These are phyloP conservation scores for Caenorhabditis drosophilae DNA, from an alignment of 2,888 invertebrate genomes.

Conservation along the genomic window DNA sequence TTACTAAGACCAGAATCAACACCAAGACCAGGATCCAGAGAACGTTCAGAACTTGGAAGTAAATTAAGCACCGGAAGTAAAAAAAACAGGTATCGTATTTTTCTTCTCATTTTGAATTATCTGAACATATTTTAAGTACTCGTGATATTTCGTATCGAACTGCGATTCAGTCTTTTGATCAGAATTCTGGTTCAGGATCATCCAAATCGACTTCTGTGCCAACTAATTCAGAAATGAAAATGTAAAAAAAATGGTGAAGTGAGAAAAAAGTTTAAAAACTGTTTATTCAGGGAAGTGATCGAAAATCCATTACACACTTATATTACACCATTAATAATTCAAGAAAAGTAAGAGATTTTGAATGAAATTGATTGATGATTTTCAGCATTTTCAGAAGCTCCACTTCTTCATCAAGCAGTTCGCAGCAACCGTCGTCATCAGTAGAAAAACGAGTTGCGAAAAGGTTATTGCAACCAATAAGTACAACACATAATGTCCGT, in stretches of 20 bases:
- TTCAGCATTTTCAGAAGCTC: constrained; percentile 21
- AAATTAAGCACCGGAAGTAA: constrained; percentile 32
- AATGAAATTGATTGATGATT: not conserved
- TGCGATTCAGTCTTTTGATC: constrained; percentile 35
- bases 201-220: constrained; percentile 31
- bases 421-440: constrained; percentile 32
- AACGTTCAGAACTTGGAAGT: constrained; percentile 31
- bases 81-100: too few relatives aligned
- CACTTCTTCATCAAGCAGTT: constrained; percentile 21
- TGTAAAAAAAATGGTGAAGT: too few relatives aligned
- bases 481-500: constrained; percentile 37
- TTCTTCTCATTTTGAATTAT: constrained; percentile 4
- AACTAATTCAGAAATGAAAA: constrained; percentile 21
- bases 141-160: constrained; percentile 36
- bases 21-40: constrained; percentile 33
- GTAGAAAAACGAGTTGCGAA: constrained; percentile 41
- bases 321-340: constrained; percentile 25
- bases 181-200: constrained; percentile 21
- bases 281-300: constrained; percentile 25
- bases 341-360: constrained; percentile 14
- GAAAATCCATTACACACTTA: constrained; percentile 35
- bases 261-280: too few relatives aligned
- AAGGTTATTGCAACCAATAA: constrained; percentile 42
- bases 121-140: constrained; percentile 17
- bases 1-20: constrained; percentile 34